Conservation (phyloP, 1,140 invertebrate species). For the Brachionus rubens region DNA sequence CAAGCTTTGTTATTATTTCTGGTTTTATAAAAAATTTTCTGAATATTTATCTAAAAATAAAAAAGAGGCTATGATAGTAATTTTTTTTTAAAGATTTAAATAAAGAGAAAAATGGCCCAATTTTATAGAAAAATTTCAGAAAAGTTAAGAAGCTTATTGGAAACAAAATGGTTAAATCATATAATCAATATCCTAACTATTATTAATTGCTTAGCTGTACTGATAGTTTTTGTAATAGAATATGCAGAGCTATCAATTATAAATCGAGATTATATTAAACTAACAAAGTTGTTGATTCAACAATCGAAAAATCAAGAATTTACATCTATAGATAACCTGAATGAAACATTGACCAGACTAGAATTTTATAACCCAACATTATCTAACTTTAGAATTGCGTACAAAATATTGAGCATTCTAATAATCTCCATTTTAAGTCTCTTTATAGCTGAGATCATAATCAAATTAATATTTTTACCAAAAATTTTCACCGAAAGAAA, state of each 20-base stretch:
- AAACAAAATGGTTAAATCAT: not conserved
- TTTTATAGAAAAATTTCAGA: too few relatives aligned
- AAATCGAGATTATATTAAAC: not conserved
- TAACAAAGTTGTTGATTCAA: not conserved
- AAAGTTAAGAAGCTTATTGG: too few relatives aligned
- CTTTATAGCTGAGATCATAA: not conserved
- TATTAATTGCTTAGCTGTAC: not conserved
- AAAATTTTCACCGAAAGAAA: not conserved
- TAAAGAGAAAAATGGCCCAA: too few relatives aligned
- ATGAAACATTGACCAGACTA: not conserved
- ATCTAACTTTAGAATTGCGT: not conserved
- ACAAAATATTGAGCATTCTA: not conserved
- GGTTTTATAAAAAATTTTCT: too few relatives aligned
- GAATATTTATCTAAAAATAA: too few relatives aligned
- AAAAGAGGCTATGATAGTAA: too few relatives aligned
- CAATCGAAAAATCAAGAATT: not conserved
- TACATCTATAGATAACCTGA: not conserved
- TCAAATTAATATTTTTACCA: constrained; percentile 17
- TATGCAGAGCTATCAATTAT: constrained; percentile 1
- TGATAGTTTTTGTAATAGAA: not conserved
- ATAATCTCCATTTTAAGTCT: not conserved
- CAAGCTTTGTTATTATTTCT: too few relatives aligned
- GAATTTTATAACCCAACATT: not conserved
- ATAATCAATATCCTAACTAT: not conserved
- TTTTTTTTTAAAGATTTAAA: too few relatives aligned